These are phyloP conservation scores for Lonchura striata DNA, from an alignment of 2,113 vertebrate species.

Conservation along the genomic window DNA sequence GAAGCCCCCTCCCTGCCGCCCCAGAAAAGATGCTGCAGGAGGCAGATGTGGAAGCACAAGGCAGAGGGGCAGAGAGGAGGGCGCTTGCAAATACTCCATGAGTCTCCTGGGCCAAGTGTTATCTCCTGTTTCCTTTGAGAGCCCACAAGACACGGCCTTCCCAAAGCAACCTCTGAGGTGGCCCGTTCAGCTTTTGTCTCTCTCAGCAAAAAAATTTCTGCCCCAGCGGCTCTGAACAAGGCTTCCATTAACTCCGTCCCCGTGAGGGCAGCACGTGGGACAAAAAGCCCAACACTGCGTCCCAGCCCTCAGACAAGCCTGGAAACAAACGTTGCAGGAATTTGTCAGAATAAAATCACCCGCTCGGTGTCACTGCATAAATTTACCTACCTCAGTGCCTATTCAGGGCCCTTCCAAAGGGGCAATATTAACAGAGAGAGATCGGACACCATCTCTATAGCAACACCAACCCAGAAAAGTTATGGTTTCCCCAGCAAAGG, in stretches of 20 bases:
- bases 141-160: slow-evolving; percentile 73
- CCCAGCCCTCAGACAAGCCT: slow-evolving; percentile 94
- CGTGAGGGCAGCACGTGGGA: slow-evolving; percentile 84
- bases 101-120: slow-evolving; percentile 62
- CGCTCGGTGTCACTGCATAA: slow-evolving; percentile 97
- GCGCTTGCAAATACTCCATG: neutral
- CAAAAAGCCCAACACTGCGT: slow-evolving; percentile 89
- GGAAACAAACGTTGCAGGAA: slow-evolving; percentile 95
- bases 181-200: slow-evolving; percentile 86
- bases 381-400: slow-evolving; percentile 98
- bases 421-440: slow-evolving; percentile 80
- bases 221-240: slow-evolving; percentile 89
- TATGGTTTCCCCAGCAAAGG: slow-evolving; percentile 66
- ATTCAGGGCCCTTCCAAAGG: slow-evolving; percentile 81
- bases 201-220: slow-evolving; percentile 87
- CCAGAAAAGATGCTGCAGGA: neutral
- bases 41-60: slow-evolving; percentile 67
- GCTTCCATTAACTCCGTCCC: slow-evolving; percentile 95
- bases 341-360: slow-evolving; percentile 96
- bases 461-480: slow-evolving; percentile 75
- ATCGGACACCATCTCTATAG: slow-evolving; percentile 85
- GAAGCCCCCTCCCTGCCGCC: neutral
- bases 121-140: slow-evolving; percentile 80
- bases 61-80: fast-evolving
- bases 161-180: slow-evolving; percentile 81